Evolutionary conservation across 2,888 invertebrate species (phyloP).

Genomic region (Thumatha senex): DNA sequence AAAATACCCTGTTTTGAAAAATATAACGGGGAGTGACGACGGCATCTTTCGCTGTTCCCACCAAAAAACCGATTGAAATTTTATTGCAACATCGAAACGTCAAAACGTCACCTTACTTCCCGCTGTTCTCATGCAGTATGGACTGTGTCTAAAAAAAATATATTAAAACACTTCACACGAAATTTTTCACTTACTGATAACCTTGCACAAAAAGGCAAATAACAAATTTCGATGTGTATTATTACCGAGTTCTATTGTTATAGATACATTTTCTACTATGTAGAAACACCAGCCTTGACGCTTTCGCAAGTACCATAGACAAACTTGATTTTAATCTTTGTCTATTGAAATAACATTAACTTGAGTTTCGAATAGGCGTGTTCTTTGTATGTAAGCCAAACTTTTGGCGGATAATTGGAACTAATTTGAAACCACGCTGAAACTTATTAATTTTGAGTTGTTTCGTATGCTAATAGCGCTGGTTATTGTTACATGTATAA

Average conservation of each 20-base stretch:
- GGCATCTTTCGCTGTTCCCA: no score
- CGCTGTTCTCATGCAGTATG: constrained; percentile 9
- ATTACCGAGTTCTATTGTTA: constrained; percentile 30
- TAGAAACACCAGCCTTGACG: constrained; percentile 21
- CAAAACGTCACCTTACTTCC: constrained; percentile 7
- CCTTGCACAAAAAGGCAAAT: constrained; percentile 28
- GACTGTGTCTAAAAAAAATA: constrained; percentile 10
- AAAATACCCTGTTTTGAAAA: no score
- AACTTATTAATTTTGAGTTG: no score
- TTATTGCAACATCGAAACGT: background rate
- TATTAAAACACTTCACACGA: constrained; percentile 23
- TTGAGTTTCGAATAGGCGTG: background rate
- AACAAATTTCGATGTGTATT: constrained; percentile 20
- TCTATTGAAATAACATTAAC: constrained; percentile 7
- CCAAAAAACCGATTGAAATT: background rate
- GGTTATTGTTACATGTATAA: no score
- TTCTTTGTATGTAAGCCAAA: background rate
- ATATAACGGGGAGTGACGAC: no score
- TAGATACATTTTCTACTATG: constrained; percentile 25
- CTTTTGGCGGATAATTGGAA: no score
- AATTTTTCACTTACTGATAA: constrained; percentile 22
- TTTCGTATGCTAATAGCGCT: no score
- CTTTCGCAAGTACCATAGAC: background rate
- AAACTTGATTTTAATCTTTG: constrained; percentile 3
- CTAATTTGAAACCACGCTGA: no score